Conservation (phyloP, 1,140 invertebrate species). For the Babylonia areolata region DNA sequence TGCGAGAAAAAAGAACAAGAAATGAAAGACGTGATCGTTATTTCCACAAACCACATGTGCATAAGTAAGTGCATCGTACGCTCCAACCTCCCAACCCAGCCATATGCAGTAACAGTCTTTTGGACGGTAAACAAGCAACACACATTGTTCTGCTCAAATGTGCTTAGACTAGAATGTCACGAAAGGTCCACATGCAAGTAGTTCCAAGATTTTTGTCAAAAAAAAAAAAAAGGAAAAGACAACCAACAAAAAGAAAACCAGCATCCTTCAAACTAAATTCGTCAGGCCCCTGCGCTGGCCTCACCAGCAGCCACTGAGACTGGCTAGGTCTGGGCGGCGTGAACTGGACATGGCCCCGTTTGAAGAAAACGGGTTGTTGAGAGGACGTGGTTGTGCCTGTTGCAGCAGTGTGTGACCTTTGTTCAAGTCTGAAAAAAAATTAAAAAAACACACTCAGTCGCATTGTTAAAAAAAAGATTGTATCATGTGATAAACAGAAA, state of each 20-base stretch:
- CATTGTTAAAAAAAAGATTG: too few relatives aligned
- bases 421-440: constrained; percentile 38
- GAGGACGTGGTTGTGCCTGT: constrained; percentile 1
- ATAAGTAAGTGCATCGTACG: not conserved
- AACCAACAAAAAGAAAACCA: not conserved
- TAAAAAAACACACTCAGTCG: too few relatives aligned
- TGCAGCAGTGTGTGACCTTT: constrained; percentile 40
- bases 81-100: not conserved
- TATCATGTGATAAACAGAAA: too few relatives aligned
- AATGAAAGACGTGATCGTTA: constrained; percentile 6
- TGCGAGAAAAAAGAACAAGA: not conserved
- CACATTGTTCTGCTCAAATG: constrained; percentile 6
- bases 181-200: constrained; percentile 38
- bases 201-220: constrained; percentile 51
- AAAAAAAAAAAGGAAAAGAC: not conserved
- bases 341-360: constrained; percentile 45
- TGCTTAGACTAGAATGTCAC: constrained; percentile 33
- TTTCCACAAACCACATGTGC: not conserved
- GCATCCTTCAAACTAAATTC: constrained; percentile 51
- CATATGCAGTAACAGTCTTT: not conserved
- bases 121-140: not conserved
- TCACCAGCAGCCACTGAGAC: constrained; percentile 73
- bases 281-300: constrained; percentile 9
- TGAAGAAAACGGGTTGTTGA: constrained; percentile 57
- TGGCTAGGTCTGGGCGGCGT: constrained; percentile 64